Percentiles rank a stretch among this genome's conserved stretches.
Conservation (phyloP, 2,888 invertebrate species). For the Abscondita cerata region DNA sequence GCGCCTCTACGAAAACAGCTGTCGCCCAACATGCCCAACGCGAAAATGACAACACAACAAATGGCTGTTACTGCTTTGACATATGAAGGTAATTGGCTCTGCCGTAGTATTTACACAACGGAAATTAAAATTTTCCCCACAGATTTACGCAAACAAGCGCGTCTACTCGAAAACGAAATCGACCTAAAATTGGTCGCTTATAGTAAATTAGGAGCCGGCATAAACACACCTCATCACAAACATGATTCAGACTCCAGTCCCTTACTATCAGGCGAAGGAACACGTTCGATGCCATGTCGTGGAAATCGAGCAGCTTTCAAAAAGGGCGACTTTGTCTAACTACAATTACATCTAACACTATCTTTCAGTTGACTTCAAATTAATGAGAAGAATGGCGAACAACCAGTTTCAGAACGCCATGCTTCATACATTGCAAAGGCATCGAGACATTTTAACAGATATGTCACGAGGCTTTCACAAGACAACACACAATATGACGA, state of each 20-base stretch:
- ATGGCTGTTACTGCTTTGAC: conserved; percentile 49
- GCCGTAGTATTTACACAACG: too few species aligned
- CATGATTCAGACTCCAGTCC: conserved; percentile 79
- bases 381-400: conserved; percentile 86
- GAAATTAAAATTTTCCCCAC: conserved; percentile 24
- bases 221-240: conserved; percentile 58
- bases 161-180: conserved; percentile 94
- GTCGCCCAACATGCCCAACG: too few species aligned
- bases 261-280: conserved; percentile 86
- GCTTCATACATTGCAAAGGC: conserved; percentile 92
- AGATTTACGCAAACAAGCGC: conserved; percentile 93
- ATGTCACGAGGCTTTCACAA: conserved; percentile 93
- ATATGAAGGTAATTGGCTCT: conserved; percentile 50
- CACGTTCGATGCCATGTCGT: conserved; percentile 91
- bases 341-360: too few species aligned
- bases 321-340: conserved; percentile 63
- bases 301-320: conserved; percentile 88
- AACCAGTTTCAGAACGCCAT: conserved; percentile 81
- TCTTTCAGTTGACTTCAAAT: conserved; percentile 70
- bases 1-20: too few species aligned
- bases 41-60: conserved; percentile 17
- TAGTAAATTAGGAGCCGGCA: conserved; percentile 88
- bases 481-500: conserved; percentile 81
- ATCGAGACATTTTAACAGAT: conserved; percentile 94
- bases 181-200: conserved; percentile 94